Base-by-base conservation (phyloP, 2,888 invertebrate species). In the Papilio gigon region DNA sequence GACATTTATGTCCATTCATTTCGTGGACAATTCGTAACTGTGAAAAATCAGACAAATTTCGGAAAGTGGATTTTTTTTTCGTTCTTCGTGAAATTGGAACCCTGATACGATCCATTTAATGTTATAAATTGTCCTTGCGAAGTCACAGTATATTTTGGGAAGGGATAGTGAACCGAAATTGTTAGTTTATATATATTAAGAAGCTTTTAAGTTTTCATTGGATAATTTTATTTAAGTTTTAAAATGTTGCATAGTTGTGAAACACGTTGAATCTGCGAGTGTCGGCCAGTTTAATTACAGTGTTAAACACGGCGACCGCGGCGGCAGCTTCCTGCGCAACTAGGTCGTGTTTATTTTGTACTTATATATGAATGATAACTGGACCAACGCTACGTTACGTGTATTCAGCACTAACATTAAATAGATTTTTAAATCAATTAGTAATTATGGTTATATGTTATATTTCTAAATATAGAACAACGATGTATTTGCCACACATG, bases 291-390 rank as follows among this genome's bases (percentile, higher is more conserved):
- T 86, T 89, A 88, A 89, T 89, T 84, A 85, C 81, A 83, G 81
- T 81, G 44, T 84, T 81, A 84, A 87, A 87, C 83, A 84, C 81
- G 78, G 78, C 82, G 81, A 83, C 84, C 80, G 80, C 81, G 77
- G 77, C 12, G 20, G 84, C 83, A 76, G 87, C 81, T 88, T 90
- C 90, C 90, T 90, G 89, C 80, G 75, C 83, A 85, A 81, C 80
- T 86, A 79, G 84, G 84, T 82, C 86, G 82, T 81, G 84, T 81
- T 85, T 80, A 81, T 79, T 74, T 79, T 82, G 73, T 81, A 78
- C 76, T 77, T 77, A 75, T 76, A 77, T 87, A 83, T 85, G 84
- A 75, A 72, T 76, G 78, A 78, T 77, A 78, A 76, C 74, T 76
- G 74, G 74, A 74, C 76, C 75, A 76, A 74, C 75, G 75, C 71